Percentiles rank a stretch among this genome's conserved stretches.
Evolutionary conservation across 64 coral and sea anemone genomes (phyloP).

Genomic region (Actinia equina): DNA sequence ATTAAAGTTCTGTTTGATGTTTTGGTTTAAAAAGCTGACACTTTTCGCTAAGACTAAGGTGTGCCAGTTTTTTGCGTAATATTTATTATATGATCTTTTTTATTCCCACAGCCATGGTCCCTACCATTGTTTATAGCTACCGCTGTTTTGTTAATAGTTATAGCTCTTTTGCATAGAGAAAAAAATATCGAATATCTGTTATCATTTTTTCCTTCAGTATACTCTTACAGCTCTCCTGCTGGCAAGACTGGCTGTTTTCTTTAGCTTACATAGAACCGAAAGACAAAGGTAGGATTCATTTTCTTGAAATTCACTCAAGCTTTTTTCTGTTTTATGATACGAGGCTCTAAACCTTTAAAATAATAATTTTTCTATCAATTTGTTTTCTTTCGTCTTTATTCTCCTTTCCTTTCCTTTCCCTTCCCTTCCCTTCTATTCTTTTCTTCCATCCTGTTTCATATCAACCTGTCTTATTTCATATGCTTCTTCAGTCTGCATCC

Average conservation of each 20-base stretch:
- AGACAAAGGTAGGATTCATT: constrained; percentile 64
- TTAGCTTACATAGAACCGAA: constrained; percentile 82
- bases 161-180: not conserved
- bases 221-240: constrained; percentile 89
- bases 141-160: too few species aligned
- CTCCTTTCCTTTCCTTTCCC: not conserved
- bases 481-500: not conserved
- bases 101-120: too few species aligned
- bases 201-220: constrained; percentile 22
- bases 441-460: not conserved
- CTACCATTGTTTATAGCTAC: too few species aligned
- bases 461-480: not conserved
- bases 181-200: not conserved
- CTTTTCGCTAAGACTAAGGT: too few species aligned
- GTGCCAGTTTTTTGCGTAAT: too few species aligned
- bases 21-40: too few species aligned
- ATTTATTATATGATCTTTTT: too few species aligned
- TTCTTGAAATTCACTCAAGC: constrained; percentile 46
- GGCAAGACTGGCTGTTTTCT: constrained; percentile 97
- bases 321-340: constrained; percentile 43
- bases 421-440: not conserved
- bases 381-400: not conserved
- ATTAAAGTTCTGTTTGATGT: too few species aligned
- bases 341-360: too few species aligned
- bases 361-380: too few species aligned